Evolutionary conservation across 2,797 vertebrate species (phyloP).

Genomic region (Galago senegalensis): DNA sequence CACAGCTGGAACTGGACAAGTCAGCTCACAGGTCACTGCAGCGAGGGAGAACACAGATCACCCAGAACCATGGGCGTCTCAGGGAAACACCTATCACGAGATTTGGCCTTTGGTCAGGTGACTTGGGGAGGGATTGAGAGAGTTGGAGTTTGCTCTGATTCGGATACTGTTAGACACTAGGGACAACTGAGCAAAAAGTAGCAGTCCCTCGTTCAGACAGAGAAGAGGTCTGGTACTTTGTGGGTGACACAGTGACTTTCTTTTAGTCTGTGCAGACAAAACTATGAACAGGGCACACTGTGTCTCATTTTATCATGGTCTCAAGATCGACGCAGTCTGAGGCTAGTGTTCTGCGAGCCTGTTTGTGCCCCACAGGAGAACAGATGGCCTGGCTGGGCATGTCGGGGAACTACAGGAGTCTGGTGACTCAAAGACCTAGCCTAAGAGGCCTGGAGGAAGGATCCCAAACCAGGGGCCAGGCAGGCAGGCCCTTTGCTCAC

Average conservation of each 20-base stretch:
- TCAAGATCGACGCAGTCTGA: fast-evolving
- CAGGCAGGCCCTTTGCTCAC: fast-evolving
- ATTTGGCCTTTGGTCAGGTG: fast-evolving
- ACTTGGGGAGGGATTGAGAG: not conserved
- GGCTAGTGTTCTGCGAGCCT: fast-evolving
- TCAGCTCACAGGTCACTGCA: fast-evolving
- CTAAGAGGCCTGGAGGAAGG: not conserved
- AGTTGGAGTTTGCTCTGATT: not conserved
- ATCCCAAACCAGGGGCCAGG: fast-evolving
- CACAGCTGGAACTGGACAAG: not conserved
- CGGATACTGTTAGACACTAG: not conserved
- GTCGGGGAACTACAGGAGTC: fast-evolving
- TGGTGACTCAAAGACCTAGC: not conserved
- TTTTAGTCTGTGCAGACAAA: not conserved
- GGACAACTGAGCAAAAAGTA: too few species aligned
- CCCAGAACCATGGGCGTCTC: fast-evolving
- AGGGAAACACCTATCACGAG: fast-evolving
- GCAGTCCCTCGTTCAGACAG: not conserved
- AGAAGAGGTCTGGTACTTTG: not conserved
- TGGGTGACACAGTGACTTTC: not conserved
- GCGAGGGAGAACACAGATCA: fast-evolving
- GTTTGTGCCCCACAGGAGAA: not conserved
- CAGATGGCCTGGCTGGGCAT: not conserved
- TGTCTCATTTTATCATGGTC: not conserved
- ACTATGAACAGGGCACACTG: not conserved